phyloP scores from a whole-genome alignment of 2,797 vertebrate species.

The Erethizon dorsatum region DNA sequence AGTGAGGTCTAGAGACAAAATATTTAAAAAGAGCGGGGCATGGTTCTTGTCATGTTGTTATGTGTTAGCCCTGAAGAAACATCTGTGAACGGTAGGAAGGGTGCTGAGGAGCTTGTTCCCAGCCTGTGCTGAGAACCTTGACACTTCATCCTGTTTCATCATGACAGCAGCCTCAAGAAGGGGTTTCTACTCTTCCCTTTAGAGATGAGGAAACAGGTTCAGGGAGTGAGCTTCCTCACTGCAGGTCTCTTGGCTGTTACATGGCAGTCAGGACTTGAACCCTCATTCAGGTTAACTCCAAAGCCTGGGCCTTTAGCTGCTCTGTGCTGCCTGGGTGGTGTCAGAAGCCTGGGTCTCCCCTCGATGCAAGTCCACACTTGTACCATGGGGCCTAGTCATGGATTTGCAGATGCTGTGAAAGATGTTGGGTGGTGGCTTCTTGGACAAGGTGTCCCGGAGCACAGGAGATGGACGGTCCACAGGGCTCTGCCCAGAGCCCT shows the following conservation, averaged over 20 bases:
- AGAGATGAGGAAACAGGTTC: neutral
- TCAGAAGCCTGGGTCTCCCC: neutral
- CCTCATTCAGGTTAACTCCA: neutral
- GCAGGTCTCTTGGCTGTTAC: too few relatives aligned
- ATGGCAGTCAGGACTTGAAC: neutral
- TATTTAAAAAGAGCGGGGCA: neutral
- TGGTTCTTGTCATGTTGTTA: too few relatives aligned
- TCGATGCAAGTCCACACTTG: neutral
- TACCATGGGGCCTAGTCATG: neutral
- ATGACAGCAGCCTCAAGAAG: neutral
- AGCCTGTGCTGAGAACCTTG: neutral
- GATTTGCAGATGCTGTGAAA: constrained; percentile 5
- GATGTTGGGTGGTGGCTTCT: constrained; percentile 63
- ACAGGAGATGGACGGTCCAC: neutral
- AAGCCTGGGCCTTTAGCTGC: neutral
- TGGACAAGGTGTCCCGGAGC: constrained; percentile 3
- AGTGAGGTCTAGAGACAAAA: neutral
- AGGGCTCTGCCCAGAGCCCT: constrained; percentile 49
- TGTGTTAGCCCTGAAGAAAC: neutral
- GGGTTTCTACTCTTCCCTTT: neutral
- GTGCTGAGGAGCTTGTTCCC: neutral
- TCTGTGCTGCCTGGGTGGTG: neutral
- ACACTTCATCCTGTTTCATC: neutral
- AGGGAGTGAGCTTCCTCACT: neutral
- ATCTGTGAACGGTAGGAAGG: neutral